Conservation (phyloP, 2,113 vertebrate genomes). For the Daboia siamensis region DNA sequence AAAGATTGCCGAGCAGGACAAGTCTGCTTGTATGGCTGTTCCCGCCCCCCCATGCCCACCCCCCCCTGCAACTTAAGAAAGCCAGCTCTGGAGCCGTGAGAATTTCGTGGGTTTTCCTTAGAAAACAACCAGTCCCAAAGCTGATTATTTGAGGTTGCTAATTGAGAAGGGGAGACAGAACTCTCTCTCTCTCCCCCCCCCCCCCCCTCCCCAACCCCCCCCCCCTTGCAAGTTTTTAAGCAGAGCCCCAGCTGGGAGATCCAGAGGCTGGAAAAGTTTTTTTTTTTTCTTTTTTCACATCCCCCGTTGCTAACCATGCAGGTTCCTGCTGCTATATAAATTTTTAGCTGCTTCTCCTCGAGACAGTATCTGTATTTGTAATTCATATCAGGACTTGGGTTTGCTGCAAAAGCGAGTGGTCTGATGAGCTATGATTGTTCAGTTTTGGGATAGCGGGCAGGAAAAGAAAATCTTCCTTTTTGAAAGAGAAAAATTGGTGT, state of each 20-base stretch:
- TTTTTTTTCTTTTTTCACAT: not conserved
- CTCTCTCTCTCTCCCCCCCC: no score
- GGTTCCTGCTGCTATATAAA: no score
- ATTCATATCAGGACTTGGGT: not conserved
- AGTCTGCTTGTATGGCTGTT: not conserved
- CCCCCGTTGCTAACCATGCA: not conserved
- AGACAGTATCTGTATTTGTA: not conserved
- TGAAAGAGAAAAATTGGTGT: not conserved
- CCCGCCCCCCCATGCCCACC: fast-evolving
- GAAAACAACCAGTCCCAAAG: no score
- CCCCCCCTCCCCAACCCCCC: no score
- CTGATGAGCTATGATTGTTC: not conserved
- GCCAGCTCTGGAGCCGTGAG: not conserved
- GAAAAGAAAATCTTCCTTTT: not conserved
- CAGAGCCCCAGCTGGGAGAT: not conserved
- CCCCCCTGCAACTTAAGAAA: no score
- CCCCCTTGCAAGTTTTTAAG: not conserved
- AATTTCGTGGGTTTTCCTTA: no score
- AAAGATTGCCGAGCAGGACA: not conserved
- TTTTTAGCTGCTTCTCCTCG: not conserved
- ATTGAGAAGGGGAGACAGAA: not conserved
- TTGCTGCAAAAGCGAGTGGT: not conserved
- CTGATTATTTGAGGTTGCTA: not conserved
- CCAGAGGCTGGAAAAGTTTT: fast-evolving
- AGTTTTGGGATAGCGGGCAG: not conserved